These are phyloP conservation scores for Siphamia tubifer DNA, from an alignment of 2,113 vertebrate species.

Conservation along the genomic window DNA sequence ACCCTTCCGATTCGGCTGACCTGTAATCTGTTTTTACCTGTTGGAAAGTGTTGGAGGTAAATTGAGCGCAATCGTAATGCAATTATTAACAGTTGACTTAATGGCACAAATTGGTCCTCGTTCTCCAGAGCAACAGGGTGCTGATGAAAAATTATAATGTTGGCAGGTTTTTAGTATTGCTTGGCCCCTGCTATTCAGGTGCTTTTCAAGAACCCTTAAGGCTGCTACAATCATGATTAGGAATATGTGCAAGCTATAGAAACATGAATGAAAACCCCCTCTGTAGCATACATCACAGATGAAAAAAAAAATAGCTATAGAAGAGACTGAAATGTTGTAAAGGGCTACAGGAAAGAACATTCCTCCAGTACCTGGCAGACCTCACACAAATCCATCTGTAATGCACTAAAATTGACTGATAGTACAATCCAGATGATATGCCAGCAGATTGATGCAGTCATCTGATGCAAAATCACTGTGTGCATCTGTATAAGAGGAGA, in stretches of 20 bases:
- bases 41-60: slow-evolving; percentile 1
- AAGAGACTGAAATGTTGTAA: no score
- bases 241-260: background rate
- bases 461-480: slow-evolving; percentile 2
- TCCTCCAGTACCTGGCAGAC: no score
- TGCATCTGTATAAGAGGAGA: background rate
- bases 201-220: background rate
- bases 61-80: background rate
- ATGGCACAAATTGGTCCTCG: background rate
- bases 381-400: background rate
- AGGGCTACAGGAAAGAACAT: no score
- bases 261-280: no score
- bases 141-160: background rate
- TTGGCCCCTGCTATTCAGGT: background rate
- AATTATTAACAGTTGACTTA: background rate
- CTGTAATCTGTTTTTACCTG: slow-evolving; percentile 65
- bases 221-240: background rate
- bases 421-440: background rate
- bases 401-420: background rate
- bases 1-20: slow-evolving; percentile 27
- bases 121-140: slow-evolving; percentile 53
- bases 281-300: no score
- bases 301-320: background rate
- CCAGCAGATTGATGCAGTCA: no score
- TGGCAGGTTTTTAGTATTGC: background rate